Evolutionary conservation across 2,888 invertebrate genomes (phyloP), one percentile per base, ranked within the genome.

Genomic region (Ommatoiulus sabulosus): DNA sequence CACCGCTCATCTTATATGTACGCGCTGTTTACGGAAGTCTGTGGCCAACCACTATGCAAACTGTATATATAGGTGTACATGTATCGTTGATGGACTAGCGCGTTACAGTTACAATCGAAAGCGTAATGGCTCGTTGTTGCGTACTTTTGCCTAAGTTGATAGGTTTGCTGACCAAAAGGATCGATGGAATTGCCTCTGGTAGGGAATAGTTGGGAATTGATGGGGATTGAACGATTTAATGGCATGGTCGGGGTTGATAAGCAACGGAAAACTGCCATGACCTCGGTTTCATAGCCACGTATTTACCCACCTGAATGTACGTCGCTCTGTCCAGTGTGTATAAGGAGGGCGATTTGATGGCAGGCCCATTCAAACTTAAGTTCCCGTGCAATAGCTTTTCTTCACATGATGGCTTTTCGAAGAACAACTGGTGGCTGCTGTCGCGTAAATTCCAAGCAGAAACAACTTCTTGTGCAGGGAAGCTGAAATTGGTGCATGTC

Each of bases 241-340:
- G 17, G 20, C 63, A 63, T 63, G 63, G 20, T n/a, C 48, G n/a
- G n/a, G 63, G 20, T 63, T 63, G 63, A 63, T 63, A 63, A 63
- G 63, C 63, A 63, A 63, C 5, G 63, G 63, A 20, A 48, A 63
- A 63, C 63, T 63, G 20, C 20, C 6, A 7, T 3, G 1, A 20
- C 20, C 63, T 63, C 63, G 20, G 7, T 63, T 63, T 63, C 63
- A 63, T 63, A 20, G 20, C 63, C 63, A 6, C 20, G 15, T 63
- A 63, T 63, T 63, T 20, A 63, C 63, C 63, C 63, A 63, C 63
- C 63, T 63, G 20, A 63, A 63, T 20, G 63, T n/a, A n/a, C n/a
- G n/a, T 7, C 20, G n/a, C 63, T 20, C n/a, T 63, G 63, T 63
- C 20, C 63, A 63, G 63, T 7, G 8, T 63, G 20, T 63, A 20